Evolutionary conservation across 1,140 invertebrate genomes (phyloP).

Genomic region (Anoplophora glabripennis): DNA sequence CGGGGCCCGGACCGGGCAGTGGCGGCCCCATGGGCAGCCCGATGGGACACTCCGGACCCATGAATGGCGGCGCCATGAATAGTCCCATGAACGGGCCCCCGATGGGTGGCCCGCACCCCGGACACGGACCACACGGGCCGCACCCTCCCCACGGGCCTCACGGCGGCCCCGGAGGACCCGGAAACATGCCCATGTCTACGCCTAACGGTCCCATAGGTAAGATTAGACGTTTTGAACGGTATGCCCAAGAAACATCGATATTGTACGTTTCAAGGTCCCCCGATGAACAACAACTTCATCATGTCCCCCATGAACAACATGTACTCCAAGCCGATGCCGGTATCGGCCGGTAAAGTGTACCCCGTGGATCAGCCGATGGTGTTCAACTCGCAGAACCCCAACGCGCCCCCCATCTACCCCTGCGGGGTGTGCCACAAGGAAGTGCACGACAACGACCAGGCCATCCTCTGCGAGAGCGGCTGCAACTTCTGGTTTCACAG

Average conservation of each 20-base stretch:
- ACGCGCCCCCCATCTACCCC: slow-evolving; percentile 95
- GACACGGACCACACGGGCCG: slow-evolving; percentile 41
- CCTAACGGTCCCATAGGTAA: slow-evolving; percentile 41
- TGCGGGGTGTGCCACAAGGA: slow-evolving; percentile 97
- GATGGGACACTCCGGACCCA: slow-evolving; percentile 58
- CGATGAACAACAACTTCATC: slow-evolving; percentile 55
- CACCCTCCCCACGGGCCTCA: slow-evolving; percentile 55
- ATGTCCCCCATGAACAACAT: slow-evolving; percentile 63
- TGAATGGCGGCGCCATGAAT: slow-evolving; percentile 54
- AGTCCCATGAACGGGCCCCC: slow-evolving; percentile 49
- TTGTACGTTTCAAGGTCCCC: slow-evolving; percentile 35
- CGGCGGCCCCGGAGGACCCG: slow-evolving; percentile 28
- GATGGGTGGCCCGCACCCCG: slow-evolving; percentile 70
- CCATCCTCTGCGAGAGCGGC: slow-evolving; percentile 95
- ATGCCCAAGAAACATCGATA: background rate
- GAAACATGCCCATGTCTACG: slow-evolving; percentile 54
- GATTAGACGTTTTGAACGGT: background rate
- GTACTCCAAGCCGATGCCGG: slow-evolving; percentile 76
- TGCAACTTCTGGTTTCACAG: slow-evolving; percentile 99
- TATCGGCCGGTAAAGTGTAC: slow-evolving; percentile 89
- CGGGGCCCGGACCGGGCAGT: slow-evolving; percentile 56
- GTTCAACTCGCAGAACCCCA: slow-evolving; percentile 97
- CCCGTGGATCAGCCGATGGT: slow-evolving; percentile 96
- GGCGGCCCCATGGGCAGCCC: slow-evolving; percentile 61
- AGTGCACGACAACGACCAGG: slow-evolving; percentile 98